Evolutionary conservation across 1,140 invertebrate species (phyloP).

Genomic region (Mercenaria mercenaria): DNA sequence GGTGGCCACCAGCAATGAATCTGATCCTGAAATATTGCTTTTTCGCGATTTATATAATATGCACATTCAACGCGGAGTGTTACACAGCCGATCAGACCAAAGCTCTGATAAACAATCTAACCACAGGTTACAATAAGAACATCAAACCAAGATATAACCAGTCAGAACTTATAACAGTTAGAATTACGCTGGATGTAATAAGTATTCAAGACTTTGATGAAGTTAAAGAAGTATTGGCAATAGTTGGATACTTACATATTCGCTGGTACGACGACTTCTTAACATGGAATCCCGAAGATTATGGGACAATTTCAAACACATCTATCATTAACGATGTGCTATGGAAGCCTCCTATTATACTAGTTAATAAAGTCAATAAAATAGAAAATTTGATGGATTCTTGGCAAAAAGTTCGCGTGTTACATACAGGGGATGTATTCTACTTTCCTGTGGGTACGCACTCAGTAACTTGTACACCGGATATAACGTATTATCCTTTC

Average conservation of each 20-base stretch:
- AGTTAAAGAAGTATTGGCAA: background rate
- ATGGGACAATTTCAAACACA: background rate
- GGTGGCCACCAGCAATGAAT: too few species aligned
- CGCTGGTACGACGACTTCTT: background rate
- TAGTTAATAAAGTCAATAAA: background rate
- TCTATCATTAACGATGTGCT: background rate
- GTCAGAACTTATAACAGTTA: background rate
- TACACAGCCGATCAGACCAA: conserved; percentile 11
- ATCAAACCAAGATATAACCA: background rate
- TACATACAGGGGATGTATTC: conserved; percentile 91
- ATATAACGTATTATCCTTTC: conserved; percentile 95
- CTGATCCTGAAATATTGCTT: too few species aligned
- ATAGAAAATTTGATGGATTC: background rate
- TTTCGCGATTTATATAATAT: too few species aligned
- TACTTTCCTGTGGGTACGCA: background rate
- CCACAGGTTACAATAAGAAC: background rate
- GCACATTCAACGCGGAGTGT: too few species aligned
- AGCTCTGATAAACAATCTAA: background rate
- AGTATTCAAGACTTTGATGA: conserved; percentile 32
- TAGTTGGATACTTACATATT: background rate
- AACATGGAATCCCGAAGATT: conserved; percentile 26
- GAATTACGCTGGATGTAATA: background rate
- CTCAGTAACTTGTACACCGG: conserved; percentile 97
- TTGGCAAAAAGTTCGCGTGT: background rate
- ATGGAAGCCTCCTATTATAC: conserved; percentile 12